These are phyloP conservation scores for Drosophila monieri DNA, from an alignment of 2,888 invertebrate species.

Conservation along the genomic window DNA sequence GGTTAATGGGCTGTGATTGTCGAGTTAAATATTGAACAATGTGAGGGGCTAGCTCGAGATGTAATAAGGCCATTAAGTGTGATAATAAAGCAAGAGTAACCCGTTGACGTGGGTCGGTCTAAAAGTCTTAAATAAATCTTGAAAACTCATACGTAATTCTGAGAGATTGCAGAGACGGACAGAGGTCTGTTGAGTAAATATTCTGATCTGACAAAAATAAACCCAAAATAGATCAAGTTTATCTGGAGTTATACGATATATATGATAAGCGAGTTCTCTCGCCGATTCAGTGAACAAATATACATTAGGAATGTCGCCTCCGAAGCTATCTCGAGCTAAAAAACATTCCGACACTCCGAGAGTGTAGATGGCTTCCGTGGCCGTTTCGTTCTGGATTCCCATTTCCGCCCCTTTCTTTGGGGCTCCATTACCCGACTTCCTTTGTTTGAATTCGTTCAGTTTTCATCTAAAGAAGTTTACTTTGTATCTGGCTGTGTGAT, in stretches of 20 bases:
- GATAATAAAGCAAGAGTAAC: too few species aligned
- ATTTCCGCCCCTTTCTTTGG: conserved; percentile 28
- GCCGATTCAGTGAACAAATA: conserved; percentile 16
- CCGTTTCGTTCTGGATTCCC: neutral
- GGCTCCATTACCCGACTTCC: conserved; percentile 32
- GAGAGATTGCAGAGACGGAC: neutral
- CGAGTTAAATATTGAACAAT: neutral
- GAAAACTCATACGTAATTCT: neutral
- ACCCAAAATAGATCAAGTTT: conserved; percentile 14
- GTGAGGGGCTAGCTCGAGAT: neutral
- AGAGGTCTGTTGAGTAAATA: neutral
- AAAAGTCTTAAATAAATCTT: too few species aligned
- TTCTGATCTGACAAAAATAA: neutral
- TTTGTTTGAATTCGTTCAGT: conserved; percentile 45
- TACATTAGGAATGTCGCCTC: neutral
- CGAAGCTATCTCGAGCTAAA: neutral
- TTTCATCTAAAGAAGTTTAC: conserved; percentile 66
- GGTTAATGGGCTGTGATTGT: neutral
- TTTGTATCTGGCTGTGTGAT: conserved; percentile 64
- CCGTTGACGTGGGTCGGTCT: neutral
- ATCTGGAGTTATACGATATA: conserved; percentile 10
- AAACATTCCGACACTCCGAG: conserved; percentile 1
- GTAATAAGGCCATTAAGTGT: too few species aligned
- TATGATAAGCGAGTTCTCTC: conserved; percentile 13
- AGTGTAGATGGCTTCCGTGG: conserved; percentile 32